Conservation (phyloP, 2,888 invertebrate genomes). For the Torymus auratus region DNA sequence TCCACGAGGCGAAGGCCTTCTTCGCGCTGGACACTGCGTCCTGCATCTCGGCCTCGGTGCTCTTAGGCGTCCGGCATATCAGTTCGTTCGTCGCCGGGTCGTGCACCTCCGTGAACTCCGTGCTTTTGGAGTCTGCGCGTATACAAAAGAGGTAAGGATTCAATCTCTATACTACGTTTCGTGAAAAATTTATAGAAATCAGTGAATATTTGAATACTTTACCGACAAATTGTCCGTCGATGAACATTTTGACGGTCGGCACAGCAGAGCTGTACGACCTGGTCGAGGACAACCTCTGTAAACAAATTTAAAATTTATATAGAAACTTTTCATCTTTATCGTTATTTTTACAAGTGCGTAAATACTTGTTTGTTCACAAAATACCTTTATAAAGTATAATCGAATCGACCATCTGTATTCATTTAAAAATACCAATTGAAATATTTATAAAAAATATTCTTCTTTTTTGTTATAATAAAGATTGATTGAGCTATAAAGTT, state of each 20-base stretch:
- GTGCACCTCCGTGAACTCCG: constrained; percentile 95
- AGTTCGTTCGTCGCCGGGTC: constrained; percentile 96
- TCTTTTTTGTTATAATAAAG: too few relatives aligned
- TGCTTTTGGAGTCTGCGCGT: constrained; percentile 89
- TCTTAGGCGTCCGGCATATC: constrained; percentile 89
- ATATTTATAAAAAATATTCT: too few relatives aligned
- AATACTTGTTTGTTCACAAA: too few relatives aligned
- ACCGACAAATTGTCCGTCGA: constrained; percentile 91
- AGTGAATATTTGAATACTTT: constrained; percentile 48
- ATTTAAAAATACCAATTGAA: too few relatives aligned
- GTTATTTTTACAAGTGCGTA: too few relatives aligned
- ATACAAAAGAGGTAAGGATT: constrained; percentile 37
- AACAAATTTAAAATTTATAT: too few relatives aligned
- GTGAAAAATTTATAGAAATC: too few relatives aligned
- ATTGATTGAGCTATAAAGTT: too few relatives aligned
- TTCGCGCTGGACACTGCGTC: constrained; percentile 91
- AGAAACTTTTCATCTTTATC: too few relatives aligned
- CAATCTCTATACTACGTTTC: not conserved
- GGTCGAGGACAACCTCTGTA: not conserved
- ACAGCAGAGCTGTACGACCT: constrained; percentile 75
- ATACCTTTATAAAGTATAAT: too few relatives aligned
- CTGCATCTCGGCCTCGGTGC: constrained; percentile 92
- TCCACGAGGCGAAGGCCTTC: constrained; percentile 88
- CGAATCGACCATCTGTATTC: too few relatives aligned
- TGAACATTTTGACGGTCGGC: constrained; percentile 93